Conservation (phyloP, 2,113 vertebrate genomes). For the Lontra canadensis region DNA sequence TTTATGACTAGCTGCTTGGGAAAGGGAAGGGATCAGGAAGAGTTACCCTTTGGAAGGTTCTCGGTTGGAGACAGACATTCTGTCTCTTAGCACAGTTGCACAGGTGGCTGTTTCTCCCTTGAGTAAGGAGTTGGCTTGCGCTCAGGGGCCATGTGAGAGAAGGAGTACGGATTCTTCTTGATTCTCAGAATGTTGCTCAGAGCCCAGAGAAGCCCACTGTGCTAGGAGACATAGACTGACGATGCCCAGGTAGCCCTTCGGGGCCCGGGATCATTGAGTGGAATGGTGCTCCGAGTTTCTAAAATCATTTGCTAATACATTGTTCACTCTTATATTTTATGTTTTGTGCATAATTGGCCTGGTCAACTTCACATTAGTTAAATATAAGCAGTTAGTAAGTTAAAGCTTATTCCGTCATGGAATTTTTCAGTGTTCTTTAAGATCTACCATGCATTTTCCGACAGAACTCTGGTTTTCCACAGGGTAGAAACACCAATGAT, state of each 20-base stretch:
- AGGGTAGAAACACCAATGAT: neutral
- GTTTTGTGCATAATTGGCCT: neutral
- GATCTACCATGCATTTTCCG: neutral
- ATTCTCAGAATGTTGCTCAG: neutral
- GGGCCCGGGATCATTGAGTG: neutral
- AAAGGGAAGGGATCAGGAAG: neutral
- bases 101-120: neutral
- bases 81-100: neutral
- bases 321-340: neutral
- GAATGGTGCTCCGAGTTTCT: neutral
- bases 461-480: neutral
- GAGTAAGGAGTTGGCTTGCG: neutral
- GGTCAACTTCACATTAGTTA: neutral
- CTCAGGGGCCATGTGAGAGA: neutral
- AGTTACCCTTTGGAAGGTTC: neutral
- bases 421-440: neutral
- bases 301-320: neutral
- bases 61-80: neutral
- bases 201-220: neutral
- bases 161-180: neutral
- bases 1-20: neutral
- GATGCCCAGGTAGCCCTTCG: neutral
- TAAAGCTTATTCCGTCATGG: neutral
- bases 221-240: neutral
- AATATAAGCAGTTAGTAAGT: neutral